A percentile compares a stretch with the other conserved stretches of the same genome.
phyloP scores from a whole-genome alignment of 2,113 vertebrate species.

The Lipotes vexillifer region DNA sequence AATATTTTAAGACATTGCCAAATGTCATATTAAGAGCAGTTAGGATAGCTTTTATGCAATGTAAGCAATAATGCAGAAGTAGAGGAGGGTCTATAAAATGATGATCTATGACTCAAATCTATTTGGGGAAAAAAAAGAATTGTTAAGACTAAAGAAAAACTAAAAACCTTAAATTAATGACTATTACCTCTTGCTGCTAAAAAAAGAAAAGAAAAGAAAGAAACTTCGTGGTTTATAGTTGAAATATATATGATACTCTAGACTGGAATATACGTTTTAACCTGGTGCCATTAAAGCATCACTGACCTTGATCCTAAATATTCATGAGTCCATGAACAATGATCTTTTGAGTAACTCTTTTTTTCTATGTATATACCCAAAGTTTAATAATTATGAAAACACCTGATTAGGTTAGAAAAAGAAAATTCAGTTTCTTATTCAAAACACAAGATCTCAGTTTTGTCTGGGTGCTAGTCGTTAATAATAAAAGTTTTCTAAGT shows the following conservation, averaged over 20 bases:
- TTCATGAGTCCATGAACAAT: not conserved
- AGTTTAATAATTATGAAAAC: conserved; percentile 26
- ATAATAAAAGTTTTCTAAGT: conserved; percentile 46
- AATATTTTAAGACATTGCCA: conserved; percentile 77
- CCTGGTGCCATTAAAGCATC: conserved; percentile 43
- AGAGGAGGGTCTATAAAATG: conserved; percentile 66
- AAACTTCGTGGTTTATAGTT: conserved; percentile 39
- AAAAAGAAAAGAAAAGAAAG: conserved; percentile 60
- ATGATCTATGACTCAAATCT: conserved; percentile 63
- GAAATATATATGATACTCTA: conserved; percentile 33
- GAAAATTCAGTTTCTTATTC: not conserved
- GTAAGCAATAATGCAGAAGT: conserved; percentile 79
- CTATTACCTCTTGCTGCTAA: conserved; percentile 56
- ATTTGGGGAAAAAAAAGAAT: not conserved
- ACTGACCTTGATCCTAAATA: conserved; percentile 16
- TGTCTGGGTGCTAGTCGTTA: not conserved
- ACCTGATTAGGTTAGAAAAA: conserved; percentile 5
- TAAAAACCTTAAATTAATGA: conserved; percentile 73
- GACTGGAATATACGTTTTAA: conserved; percentile 15
- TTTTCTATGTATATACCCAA: not conserved
- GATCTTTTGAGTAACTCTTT: conserved; percentile 30
- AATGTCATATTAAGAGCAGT: conserved; percentile 75
- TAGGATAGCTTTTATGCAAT: conserved; percentile 68
- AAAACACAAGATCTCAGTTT: conserved; percentile 42
- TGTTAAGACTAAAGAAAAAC: conserved; percentile 54